phyloP scores from a whole-genome alignment of 92 coral and sea anemone genomes.

The Siderastrea siderea region DNA sequence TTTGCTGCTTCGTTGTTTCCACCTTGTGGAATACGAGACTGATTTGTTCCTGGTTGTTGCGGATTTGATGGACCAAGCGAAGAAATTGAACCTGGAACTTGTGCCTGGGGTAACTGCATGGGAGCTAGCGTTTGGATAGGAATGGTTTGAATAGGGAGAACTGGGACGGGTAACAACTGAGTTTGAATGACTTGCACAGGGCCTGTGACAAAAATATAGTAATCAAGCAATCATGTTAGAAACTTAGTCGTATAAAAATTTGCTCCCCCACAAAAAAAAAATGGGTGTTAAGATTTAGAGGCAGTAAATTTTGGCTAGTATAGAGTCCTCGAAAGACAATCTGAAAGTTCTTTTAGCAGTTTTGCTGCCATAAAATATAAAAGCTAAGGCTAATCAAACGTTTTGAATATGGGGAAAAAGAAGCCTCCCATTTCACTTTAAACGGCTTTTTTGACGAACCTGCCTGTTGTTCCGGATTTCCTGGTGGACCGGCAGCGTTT shows the following conservation, averaged over 20 bases:
- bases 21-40: not conserved
- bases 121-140: conserved; percentile 12
- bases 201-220: not conserved
- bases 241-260: too few species aligned
- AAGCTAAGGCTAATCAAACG: not conserved
- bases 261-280: too few species aligned
- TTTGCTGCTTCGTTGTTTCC: not conserved
- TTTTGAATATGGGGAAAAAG: not conserved
- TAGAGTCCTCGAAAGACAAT: too few species aligned
- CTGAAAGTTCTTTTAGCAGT: too few species aligned
- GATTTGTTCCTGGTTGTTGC: not conserved
- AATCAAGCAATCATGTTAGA: not conserved
- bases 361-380: too few species aligned
- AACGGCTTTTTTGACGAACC: not conserved
- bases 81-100: conserved; percentile 5
- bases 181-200: conserved; percentile 11
- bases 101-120: not conserved
- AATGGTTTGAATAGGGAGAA: conserved; percentile 34
- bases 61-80: not conserved
- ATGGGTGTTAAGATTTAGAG: too few species aligned
- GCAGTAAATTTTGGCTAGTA: too few species aligned
- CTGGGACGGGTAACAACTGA: conserved; percentile 30
- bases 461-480: not conserved
- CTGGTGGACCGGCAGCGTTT: not conserved
- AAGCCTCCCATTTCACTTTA: not conserved